Evolutionary conservation across 2,113 vertebrate species (phyloP), one percentile per base, ranked within the genome.

Genomic region (Sialia sialis): DNA sequence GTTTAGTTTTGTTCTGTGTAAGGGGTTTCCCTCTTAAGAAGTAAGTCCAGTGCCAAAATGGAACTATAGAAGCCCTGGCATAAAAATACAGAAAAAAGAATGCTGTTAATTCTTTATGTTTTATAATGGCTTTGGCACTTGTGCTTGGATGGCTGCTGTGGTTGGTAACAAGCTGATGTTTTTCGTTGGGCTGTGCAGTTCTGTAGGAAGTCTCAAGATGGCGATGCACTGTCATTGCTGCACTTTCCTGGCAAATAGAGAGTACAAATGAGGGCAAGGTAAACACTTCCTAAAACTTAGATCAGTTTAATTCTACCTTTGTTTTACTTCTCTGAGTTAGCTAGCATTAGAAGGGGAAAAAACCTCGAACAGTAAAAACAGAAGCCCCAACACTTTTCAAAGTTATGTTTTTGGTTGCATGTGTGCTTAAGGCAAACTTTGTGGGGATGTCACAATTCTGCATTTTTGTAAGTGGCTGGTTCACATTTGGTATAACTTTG

Each of bases 161-260:
- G 44, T 11, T 56, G n/a, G 29, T 78, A 59, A 38, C 39, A 39
- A 36, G 27, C 4, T 1, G 2, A 6, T n/a, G 5, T 7, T 43
- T 58, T 73, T 52, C 36, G 2, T 60, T 73, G 69, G 56, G 43
- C 22, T 5, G 2, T 94, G 95, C 72, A 87, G 51, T 96, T 92
- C 86, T 79, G 39, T 11, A 48, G 44, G 10, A 48, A 84, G 43
- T 95, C 97, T 93, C 95, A 78, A 86, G 97, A 74, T 97, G 97
- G 97, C 96, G 90, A 70, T 91, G 74, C 26, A 25, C 77, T 52
- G 78, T 75, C 94, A 43, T 20, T 52, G 72, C 74, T 90, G 3
- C 77, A 17, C 26, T 73, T 30, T 3, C 14, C n/a, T 43, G 6
- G 32, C 73, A 49, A 46, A 16, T 13, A 22, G 1, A 0, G 2